Conservation (phyloP, 1,140 invertebrate species). For the Platyura marginata region DNA sequence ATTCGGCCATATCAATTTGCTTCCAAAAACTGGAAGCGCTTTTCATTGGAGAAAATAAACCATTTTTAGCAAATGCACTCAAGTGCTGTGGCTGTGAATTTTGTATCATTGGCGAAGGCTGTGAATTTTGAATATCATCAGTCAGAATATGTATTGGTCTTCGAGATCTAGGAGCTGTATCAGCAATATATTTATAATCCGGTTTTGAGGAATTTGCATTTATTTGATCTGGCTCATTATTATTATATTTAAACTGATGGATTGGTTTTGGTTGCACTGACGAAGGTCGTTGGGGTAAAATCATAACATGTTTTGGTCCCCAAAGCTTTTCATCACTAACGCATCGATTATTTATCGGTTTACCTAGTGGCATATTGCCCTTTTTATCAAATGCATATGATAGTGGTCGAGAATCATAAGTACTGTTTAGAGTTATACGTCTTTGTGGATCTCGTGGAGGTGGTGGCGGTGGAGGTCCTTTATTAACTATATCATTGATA, state of each 20-base stretch:
- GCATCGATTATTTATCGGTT: constrained; percentile 11
- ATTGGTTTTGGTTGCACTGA: constrained; percentile 32
- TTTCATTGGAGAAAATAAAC: constrained; percentile 13
- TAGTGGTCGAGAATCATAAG: constrained; percentile 23
- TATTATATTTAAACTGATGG: too few relatives aligned
- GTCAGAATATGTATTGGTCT: constrained; percentile 37
- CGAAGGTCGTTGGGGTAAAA: constrained; percentile 25
- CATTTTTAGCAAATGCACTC: constrained; percentile 18
- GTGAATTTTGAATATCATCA: constrained; percentile 5
- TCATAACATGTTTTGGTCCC: constrained; percentile 3
- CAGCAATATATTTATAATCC: constrained; percentile 42
- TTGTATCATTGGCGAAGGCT: neutral
- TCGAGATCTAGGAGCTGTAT: constrained; percentile 41
- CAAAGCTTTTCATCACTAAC: constrained; percentile 24
- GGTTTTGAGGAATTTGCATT: neutral
- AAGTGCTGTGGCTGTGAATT: constrained; percentile 5
- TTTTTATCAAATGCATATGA: constrained; percentile 29
- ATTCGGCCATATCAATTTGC: constrained; percentile 32
- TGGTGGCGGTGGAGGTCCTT: constrained; percentile 38
- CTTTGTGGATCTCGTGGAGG: constrained; percentile 47
- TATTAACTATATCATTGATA: constrained; percentile 13
- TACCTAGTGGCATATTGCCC: constrained; percentile 1
- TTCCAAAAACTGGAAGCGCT: constrained; percentile 42
- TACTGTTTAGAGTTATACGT: constrained; percentile 29
- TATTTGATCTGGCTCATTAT: neutral